Base-by-base conservation (phyloP, 2,888 invertebrate genomes). In the Drosophila incognita region DNA sequence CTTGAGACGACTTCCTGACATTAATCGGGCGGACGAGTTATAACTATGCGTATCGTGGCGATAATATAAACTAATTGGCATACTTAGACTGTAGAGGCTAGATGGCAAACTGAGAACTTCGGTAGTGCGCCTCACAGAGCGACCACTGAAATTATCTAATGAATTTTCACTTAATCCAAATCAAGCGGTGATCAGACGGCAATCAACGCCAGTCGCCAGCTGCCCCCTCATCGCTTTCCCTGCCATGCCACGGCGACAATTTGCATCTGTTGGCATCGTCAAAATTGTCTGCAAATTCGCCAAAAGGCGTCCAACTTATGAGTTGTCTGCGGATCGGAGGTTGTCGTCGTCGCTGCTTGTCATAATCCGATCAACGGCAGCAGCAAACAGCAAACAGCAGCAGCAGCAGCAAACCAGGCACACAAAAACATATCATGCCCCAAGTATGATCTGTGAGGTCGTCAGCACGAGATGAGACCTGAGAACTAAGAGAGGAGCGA, bases 321-420 rank as follows among this genome's bases (percentile, higher is more conserved):
- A 42, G 52, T 42, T 40, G 53, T 18, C 38, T 52, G 13, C 27
- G 64, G 66, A 42, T 42, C 59, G 67, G 57, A 36, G 62, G 52
- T 57, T 65, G 27, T 40, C 56, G 29, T 40, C 56, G n/a, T 56
- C 86, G 86, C 80, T 85, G 89, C 87, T 79, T 91, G 91, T 91
- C 90, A 92, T 91, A 92, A 92, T 91, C 85, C 91, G 90, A 92
- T 91, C 90, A 91, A 78, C 58, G 40, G 52, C 54, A 54, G 53
- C 53, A 40, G 70, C 29, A 27, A 91, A 77, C 58, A 48, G 54
- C 57, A 52, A 51, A 51, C 53, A 91, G 79, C 58, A 48, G 51
- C 51, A 53, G 53, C 53, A 52, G 69, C 29, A 38, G 68, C 57
- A 64, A 58, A 29, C 54, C 27, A 46, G 64, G 46, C 48, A 60